Evolutionary conservation across 92 coral and sea anemone genomes (phyloP), one percentile per base, ranked within the genome.

Genomic region (Plumapathes pennacea): DNA sequence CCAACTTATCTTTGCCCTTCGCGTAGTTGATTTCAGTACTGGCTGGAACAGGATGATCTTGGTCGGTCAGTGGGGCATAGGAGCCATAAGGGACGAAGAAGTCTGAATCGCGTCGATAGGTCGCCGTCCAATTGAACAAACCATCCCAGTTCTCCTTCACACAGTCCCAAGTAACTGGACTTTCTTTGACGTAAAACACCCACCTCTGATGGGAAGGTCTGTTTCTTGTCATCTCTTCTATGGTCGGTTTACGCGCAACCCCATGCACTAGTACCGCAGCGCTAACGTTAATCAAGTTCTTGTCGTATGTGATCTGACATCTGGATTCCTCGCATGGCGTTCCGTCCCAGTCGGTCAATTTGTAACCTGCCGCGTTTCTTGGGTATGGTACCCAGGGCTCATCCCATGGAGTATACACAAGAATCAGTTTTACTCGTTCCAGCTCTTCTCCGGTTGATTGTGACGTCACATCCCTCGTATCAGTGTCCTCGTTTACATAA

Each of bases 41-140:
- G n/a, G n/a, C n/a, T n/a, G n/a, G n/a, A n/a, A n/a, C n/a, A n/a
- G n/a, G n/a, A n/a, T n/a, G n/a, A n/a, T n/a, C n/a, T n/a, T n/a
- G n/a, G n/a, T n/a, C n/a, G n/a, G n/a, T n/a, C n/a, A n/a, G n/a
- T n/a, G n/a, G n/a, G n/a, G 40, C 45, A 34, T 55, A 55, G 25
- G 46, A 55, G 36, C 62, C 61, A 29, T 54, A 54, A 34, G 61
- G 61, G n/a, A 54, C 61, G 1, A 32, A 54, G 24, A 54, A 54
- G 62, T 55, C 62, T 5, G 62, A 34, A 55, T 55, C 62, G 36
- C 25, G 46, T 23, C 62, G 37, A 25, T 55, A 55, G 1, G 62
- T 34, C 2, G 62, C 62, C 15, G 62, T 55, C 62, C 62, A 55
- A 32, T 55, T 55, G 10, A 30, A 55, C 18, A 55, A 32, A 2